These are phyloP conservation scores for Ophraella communa DNA, from an alignment of 2,888 invertebrate species.

Conservation along the genomic window DNA sequence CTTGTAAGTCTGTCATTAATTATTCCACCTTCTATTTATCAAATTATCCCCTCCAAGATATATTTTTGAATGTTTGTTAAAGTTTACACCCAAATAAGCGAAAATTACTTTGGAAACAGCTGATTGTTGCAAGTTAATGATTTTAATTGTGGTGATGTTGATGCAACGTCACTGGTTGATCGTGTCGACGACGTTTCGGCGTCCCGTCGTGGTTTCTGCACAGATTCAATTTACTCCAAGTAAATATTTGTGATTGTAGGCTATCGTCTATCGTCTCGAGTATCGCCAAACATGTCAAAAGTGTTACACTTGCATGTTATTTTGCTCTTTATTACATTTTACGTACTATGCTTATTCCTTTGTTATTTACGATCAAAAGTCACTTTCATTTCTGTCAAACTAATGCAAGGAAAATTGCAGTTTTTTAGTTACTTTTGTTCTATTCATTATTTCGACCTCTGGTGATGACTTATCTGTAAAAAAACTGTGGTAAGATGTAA, in stretches of 20 bases:
- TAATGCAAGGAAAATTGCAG: too few relatives aligned
- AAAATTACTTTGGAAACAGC: too few relatives aligned
- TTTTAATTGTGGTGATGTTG: too few relatives aligned
- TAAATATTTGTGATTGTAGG: conserved; percentile 21
- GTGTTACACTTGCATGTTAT: conserved; percentile 9
- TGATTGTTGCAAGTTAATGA: too few relatives aligned
- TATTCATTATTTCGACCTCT: too few relatives aligned
- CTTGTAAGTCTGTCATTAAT: conserved; percentile 7
- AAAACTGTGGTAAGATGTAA: too few relatives aligned
- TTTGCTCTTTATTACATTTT: neutral
- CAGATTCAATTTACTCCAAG: conserved; percentile 15
- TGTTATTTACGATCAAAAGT: conserved; percentile 1
- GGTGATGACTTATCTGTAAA: too few relatives aligned
- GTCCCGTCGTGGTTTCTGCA: conserved; percentile 6
- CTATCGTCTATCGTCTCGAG: conserved; percentile 15
- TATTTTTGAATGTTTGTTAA: too few relatives aligned
- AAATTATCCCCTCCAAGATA: too few relatives aligned
- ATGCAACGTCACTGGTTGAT: neutral
- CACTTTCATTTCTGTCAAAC: neutral
- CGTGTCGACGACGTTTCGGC: neutral
- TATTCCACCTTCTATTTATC: neutral
- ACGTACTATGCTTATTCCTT: neutral
- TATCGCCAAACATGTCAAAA: conserved; percentile 20
- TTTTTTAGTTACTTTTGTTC: too few relatives aligned
- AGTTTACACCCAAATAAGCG: too few relatives aligned